Evolutionary conservation across 92 coral and sea anemone species (phyloP).

Genomic region (Epizoanthus rinbou): DNA sequence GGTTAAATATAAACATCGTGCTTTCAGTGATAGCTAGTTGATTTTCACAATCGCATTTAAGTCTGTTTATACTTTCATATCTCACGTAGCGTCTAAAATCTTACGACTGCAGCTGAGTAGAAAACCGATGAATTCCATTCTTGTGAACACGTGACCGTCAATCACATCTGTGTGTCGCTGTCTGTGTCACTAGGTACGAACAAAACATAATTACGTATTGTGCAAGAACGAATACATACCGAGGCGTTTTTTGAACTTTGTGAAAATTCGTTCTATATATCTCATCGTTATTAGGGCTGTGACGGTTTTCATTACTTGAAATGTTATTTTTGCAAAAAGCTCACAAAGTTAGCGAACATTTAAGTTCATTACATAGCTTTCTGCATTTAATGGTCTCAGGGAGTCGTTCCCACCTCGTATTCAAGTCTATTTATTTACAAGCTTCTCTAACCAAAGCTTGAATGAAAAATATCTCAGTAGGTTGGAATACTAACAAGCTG

Average conservation of each 20-base stretch:
- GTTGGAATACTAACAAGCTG: constrained; percentile 34
- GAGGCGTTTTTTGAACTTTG: background rate
- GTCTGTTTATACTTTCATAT: constrained; percentile 13
- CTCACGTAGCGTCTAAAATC: constrained; percentile 29
- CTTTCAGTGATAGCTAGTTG: background rate
- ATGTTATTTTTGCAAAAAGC: background rate
- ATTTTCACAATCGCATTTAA: background rate
- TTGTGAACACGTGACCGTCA: constrained; percentile 25
- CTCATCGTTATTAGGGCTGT: background rate
- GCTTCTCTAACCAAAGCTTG: background rate
- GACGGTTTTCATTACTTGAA: background rate
- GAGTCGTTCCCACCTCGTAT: background rate
- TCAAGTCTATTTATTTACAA: constrained; percentile 3
- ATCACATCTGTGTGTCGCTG: constrained; percentile 35
- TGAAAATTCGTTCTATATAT: background rate
- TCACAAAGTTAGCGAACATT: background rate
- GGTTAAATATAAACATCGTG: background rate
- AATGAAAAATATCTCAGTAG: constrained; percentile 28
- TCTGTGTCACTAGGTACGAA: constrained; percentile 15
- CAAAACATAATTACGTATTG: constrained; percentile 35
- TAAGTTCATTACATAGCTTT: background rate
- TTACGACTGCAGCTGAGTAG: constrained; percentile 22
- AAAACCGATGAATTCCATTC: constrained; percentile 5
- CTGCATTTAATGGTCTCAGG: background rate
- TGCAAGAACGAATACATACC: constrained; percentile 8